Evolutionary conservation across 2,888 invertebrate species (phyloP), one percentile per base, ranked within the genome.

Genomic region (Coremacera marginata): DNA sequence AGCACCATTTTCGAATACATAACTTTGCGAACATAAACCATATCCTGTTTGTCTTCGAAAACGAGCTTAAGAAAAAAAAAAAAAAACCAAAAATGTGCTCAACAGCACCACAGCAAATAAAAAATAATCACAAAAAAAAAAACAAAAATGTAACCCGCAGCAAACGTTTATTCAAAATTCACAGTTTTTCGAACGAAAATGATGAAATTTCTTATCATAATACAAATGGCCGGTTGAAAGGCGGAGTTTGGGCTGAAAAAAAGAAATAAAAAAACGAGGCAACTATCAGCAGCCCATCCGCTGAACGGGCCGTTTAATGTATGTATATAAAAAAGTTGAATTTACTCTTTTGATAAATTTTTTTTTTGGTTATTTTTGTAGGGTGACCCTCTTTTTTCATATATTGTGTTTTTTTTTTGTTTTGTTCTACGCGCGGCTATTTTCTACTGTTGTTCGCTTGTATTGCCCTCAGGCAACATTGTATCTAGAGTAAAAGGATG

Each of bases 171-270:
- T 14, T 22, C 5, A 60, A 60, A 60, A 68, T 68, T 68, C 68
- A 51, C 68, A 68, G 49, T 27, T 68, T 68, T 68, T 68, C 51
- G 25, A 25, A 16, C 25, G 14, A 51, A 68, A 52, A 68, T 68
- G 49, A 49, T 51, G 51, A 51, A 68, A 68, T 25, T 68, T 68
- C 49, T 68, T 68, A 68, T 68, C 68, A 49, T 27, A 34, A n/a
- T 3, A 44, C 44, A 14, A 60, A 27, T 27, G 60, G 60, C 14
- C 25, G 25, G 22, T 11, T 11, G 19, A 27, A 25, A 27, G 31
- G 31, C 5, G 31, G 3, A 31, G 31, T 31, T 31, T 31, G 31
- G 31, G 31, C 31, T n/a, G n/a, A 60, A 60, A 27, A 60, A 60
- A 60, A 60, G 9, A 27, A 27, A 60, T 11, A 27, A 5, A 60